These are phyloP conservation scores for Ceraclea dissimilis DNA, from an alignment of 2,888 invertebrate species.

Conservation along the genomic window DNA sequence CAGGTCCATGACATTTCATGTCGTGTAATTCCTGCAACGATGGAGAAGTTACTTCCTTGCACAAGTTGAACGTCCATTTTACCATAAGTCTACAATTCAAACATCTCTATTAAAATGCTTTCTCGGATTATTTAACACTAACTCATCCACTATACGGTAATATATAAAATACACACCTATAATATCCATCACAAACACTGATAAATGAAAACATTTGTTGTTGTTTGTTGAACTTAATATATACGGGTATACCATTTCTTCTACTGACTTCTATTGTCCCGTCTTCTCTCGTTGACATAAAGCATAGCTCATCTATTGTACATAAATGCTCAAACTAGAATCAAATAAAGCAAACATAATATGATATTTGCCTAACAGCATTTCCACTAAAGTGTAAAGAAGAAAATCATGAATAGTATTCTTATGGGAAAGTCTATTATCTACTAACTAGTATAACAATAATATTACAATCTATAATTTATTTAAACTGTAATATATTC, in stretches of 20 bases:
- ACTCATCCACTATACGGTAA: too few species aligned
- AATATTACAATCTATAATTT: too few species aligned
- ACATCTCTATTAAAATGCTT: too few species aligned
- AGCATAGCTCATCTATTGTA: slow-evolving; percentile 76
- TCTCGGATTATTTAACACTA: too few species aligned
- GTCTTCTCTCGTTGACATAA: slow-evolving; percentile 66
- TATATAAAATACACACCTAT: slow-evolving; percentile 34
- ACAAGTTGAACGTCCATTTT: slow-evolving; percentile 88
- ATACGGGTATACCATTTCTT: slow-evolving; percentile 68
- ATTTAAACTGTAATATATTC: too few species aligned
- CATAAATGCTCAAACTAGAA: slow-evolving; percentile 67
- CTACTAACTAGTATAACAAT: too few species aligned
- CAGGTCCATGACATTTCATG: slow-evolving; percentile 82
- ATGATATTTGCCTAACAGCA: too few species aligned
- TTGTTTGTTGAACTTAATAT: slow-evolving; percentile 61
- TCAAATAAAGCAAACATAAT: too few species aligned
- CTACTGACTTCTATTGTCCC: slow-evolving; percentile 68
- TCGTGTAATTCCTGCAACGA: slow-evolving; percentile 63
- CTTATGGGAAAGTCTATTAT: too few species aligned
- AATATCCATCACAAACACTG: slow-evolving; percentile 78
- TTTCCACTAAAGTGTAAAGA: too few species aligned
- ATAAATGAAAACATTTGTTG: slow-evolving; percentile 69
- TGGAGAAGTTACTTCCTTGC: slow-evolving; percentile 73
- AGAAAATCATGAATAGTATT: too few species aligned
- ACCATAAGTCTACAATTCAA: slow-evolving; percentile 54